A percentile compares a stretch with the other conserved stretches of the same genome.
These are phyloP conservation scores for Mystacornis crossleyi DNA, from an alignment of 2,113 vertebrate genomes.

Conservation along the genomic window DNA sequence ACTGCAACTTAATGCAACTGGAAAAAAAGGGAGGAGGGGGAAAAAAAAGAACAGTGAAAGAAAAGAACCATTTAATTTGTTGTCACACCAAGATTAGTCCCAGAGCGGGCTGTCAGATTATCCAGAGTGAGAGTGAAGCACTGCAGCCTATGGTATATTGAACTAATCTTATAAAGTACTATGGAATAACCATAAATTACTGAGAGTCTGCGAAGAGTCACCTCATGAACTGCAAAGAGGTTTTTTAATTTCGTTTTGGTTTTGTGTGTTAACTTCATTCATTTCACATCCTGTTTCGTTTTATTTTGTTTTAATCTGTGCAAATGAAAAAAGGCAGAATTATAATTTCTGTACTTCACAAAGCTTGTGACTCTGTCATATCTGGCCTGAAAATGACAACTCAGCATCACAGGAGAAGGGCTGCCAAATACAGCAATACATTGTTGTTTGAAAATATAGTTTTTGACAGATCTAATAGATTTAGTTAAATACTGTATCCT, in stretches of 20 bases:
- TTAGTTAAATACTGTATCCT: not conserved
- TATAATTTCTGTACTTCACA: not conserved
- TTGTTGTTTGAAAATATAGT: not conserved
- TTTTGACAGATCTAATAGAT: not conserved
- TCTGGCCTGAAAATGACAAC: not conserved
- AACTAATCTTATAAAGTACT: not conserved
- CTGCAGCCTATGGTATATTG: not conserved
- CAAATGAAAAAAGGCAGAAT: not conserved
- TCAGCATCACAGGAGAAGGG: accelerated
- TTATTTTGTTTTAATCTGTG: not conserved
- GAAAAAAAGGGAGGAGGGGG: too few species aligned
- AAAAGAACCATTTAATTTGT: not conserved
- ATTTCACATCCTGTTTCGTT: slow-evolving; percentile 4
- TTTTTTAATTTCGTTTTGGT: not conserved
- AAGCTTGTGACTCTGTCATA: not conserved
- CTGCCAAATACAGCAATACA: not conserved
- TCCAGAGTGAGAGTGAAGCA: not conserved
- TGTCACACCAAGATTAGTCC: not conserved
- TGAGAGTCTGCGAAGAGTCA: not conserved
- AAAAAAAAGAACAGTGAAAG: accelerated
- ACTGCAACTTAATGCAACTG: not conserved
- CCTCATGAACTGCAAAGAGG: not conserved
- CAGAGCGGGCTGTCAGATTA: slow-evolving; percentile 18
- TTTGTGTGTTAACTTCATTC: not conserved
- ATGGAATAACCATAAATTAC: slow-evolving; percentile 54